Percentiles rank a stretch among this genome's conserved stretches.
These are phyloP conservation scores for Hepsetus odoe DNA, from an alignment of 2,113 vertebrate genomes.

Conservation along the genomic window DNA sequence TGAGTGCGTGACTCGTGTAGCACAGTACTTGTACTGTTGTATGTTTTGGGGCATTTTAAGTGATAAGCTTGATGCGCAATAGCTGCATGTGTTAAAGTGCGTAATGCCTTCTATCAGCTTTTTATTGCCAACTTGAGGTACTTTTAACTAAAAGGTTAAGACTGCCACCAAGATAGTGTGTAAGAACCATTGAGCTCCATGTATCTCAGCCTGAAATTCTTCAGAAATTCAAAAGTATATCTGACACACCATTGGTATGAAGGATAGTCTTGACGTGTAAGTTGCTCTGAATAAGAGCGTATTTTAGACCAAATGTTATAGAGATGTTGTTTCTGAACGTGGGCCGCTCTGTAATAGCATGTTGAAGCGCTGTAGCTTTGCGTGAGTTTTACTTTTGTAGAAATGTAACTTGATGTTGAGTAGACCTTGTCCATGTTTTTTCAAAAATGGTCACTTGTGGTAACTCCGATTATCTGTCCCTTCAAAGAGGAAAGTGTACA, in stretches of 20 bases:
- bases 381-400: conserved; percentile 35
- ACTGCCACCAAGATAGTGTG: conserved; percentile 22
- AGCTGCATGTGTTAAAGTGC: conserved; percentile 26
- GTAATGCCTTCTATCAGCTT: conserved; percentile 14
- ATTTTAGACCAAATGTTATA: conserved; percentile 12
- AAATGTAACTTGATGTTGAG: conserved; percentile 4
- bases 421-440: conserved; percentile 12
- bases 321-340: conserved; percentile 5
- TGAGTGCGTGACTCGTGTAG: background rate
- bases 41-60: background rate
- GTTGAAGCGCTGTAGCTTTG: conserved; percentile 12
- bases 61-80: conserved; percentile 13
- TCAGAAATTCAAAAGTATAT: background rate
- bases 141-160: conserved; percentile 33
- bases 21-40: conserved; percentile 1
- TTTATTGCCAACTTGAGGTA: conserved; percentile 24
- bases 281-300: conserved; percentile 43
- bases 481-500: background rate
- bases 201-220: background rate
- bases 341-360: conserved; percentile 20
- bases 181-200: conserved; percentile 14
- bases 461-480: background rate
- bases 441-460: background rate
- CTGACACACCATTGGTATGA: conserved; percentile 24
- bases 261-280: conserved; percentile 37